Conservation (phyloP, 2,888 invertebrate genomes). For the Andricus quercusramuli region DNA sequence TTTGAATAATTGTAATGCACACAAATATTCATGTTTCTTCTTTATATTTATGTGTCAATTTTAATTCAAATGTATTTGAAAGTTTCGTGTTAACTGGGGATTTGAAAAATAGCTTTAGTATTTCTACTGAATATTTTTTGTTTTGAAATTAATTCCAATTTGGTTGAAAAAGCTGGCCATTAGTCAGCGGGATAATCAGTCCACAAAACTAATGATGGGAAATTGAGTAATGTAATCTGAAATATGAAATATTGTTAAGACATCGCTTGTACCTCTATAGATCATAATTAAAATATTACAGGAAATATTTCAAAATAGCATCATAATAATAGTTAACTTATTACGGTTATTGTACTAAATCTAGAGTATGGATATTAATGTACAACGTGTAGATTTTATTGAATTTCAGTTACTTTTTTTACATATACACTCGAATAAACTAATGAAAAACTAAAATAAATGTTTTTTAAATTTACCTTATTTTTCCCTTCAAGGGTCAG, state of each 20-base stretch:
- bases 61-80: not conserved
- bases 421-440: conserved; percentile 27
- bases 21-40: not conserved
- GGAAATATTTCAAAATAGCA: not conserved
- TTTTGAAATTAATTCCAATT: not conserved
- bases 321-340: conserved; percentile 19
- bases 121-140: not conserved
- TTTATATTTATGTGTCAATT: conserved; percentile 9
- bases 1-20: not conserved
- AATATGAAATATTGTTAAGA: conserved; percentile 5
- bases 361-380: conserved; percentile 11
- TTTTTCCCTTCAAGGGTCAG: too few relatives aligned
- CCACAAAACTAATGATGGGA: not conserved
- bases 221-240: not conserved
- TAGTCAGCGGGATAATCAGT: not conserved
- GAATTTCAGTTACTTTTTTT: conserved; percentile 24
- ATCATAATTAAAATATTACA: not conserved
- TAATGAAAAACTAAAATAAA: conserved; percentile 3
- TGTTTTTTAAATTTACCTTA: too few relatives aligned
- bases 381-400: conserved; percentile 15
- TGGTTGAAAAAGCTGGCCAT: not conserved
- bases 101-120: not conserved
- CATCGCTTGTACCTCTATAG: not conserved
- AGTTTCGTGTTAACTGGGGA: not conserved
- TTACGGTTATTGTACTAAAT: conserved; percentile 13